Evolutionary conservation across 1,140 invertebrate genomes (phyloP).

Genomic region (Drosophila erecta): DNA sequence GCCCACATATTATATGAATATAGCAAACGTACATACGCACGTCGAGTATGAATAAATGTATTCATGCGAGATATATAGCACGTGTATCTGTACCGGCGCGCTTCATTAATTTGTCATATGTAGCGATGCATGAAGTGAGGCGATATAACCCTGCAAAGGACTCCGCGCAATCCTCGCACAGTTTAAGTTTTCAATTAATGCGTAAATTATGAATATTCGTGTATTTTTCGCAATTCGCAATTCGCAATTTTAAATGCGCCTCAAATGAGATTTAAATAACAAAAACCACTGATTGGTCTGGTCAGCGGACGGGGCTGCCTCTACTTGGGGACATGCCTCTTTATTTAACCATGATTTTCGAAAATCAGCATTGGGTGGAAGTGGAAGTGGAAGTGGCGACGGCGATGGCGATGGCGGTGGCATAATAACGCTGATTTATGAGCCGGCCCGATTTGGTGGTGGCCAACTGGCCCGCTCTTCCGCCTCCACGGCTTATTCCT

Average conservation of each 20-base stretch:
- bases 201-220: conserved; percentile 56
- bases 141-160: conserved; percentile 42
- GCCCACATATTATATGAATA: conserved; percentile 12
- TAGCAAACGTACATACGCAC: not conserved
- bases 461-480: not conserved
- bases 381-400: not conserved
- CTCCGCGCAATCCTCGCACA: conserved; percentile 30
- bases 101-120: conserved; percentile 81
- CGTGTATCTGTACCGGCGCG: conserved; percentile 27
- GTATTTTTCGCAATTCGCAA: conserved; percentile 22
- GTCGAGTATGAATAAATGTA: no score
- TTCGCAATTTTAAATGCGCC: conserved; percentile 42
- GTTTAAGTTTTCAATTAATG: conserved; percentile 73
- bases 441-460: conserved; percentile 2
- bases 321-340: conserved; percentile 1
- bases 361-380: conserved; percentile 18
- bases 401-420: not conserved
- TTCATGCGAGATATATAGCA: not conserved
- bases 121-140: conserved; percentile 65
- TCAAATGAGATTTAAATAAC: conserved; percentile 68
- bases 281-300: conserved; percentile 49
- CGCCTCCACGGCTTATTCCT: conserved; percentile 19
- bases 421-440: conserved; percentile 35
- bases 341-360: conserved; percentile 27
- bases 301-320: not conserved